These are phyloP conservation scores for Drosophila mayaguana DNA, from an alignment of 2,888 invertebrate species.

Conservation along the genomic window DNA sequence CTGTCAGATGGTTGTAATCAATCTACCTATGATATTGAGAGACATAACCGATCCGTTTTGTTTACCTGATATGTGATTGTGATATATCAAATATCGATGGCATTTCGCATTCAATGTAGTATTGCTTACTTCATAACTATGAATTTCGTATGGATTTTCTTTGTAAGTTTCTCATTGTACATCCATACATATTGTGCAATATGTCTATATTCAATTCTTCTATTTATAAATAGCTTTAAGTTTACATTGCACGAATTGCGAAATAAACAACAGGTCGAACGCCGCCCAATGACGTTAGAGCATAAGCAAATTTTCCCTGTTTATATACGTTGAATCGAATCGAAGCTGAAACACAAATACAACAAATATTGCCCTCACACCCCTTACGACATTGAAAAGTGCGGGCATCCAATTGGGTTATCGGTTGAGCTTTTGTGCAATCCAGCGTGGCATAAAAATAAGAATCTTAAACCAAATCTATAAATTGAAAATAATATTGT, in stretches of 20 bases:
- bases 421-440: conserved; percentile 41
- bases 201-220: conserved; percentile 45
- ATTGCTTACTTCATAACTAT: conserved; percentile 24
- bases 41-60: conserved; percentile 20
- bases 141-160: conserved; percentile 14
- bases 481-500: conserved; percentile 34
- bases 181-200: conserved; percentile 55
- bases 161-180: conserved; percentile 25
- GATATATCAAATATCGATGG: conserved; percentile 30
- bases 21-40: conserved; percentile 31
- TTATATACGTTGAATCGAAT: conserved; percentile 34
- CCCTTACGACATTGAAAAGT: conserved; percentile 55
- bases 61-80: conserved; percentile 26
- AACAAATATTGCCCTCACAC: conserved; percentile 11
- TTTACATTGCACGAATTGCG: conserved; percentile 63
- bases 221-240: conserved; percentile 63
- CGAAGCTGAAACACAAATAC: conserved; percentile 30
- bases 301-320: conserved; percentile 27
- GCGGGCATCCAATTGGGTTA: conserved; percentile 53
- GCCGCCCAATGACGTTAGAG: conserved; percentile 37
- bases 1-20: conserved; percentile 22
- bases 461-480: conserved; percentile 34
- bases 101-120: conserved; percentile 15
- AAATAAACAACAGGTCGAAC: conserved; percentile 58
- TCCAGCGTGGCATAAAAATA: conserved; percentile 22